Evolutionary conservation across 2,888 invertebrate species (phyloP), one percentile per base, ranked within the genome.

Genomic region (Drosophila rubida): DNA sequence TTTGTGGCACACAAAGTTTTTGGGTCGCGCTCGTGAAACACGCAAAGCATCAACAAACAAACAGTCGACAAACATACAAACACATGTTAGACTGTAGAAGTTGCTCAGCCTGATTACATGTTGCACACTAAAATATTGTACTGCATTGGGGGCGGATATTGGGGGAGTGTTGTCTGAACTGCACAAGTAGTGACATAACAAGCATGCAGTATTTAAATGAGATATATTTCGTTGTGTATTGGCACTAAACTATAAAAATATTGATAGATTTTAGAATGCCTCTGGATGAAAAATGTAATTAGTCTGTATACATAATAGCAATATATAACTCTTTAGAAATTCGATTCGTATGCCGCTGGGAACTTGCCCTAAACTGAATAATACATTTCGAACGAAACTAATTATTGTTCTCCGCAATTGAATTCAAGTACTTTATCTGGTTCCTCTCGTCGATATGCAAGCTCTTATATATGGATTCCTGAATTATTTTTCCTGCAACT

Each of bases 21-120:
- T 44, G 48, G 48, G 25, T 59, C 41, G 25, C 23, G 30, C 19
- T 60, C 45, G 45, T 44, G n/a, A 64, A 69, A 46, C 68, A 73
- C 60, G 57, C 59, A 61, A 54, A 27, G 51, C 37, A 16, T 32
- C 16, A 37, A 39, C 23, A 45, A 49, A 25, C 46, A 55, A 39
- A 35, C 19, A 37, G 13, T 13, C 7, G 35, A 42, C 7, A 45
- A 54, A 13, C 16, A 16, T 30, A 14, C 45, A 25, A 25, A 54
- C 8, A 25, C 25, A 32, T 32, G 11, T 32, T n/a, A 0, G 35
- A 6, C 11, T 13, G 5, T 9, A 57, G 4, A 48, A 39, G 8
- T 39, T 48, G 9, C 39, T 14, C 11, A 13, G 13, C 4, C 8
- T 35, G 25, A 57, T 57, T 48, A 57, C 37, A 48, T 8, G 32